Conservation (phyloP, 2,113 vertebrate species). For the Setophaga kirtlandii region DNA sequence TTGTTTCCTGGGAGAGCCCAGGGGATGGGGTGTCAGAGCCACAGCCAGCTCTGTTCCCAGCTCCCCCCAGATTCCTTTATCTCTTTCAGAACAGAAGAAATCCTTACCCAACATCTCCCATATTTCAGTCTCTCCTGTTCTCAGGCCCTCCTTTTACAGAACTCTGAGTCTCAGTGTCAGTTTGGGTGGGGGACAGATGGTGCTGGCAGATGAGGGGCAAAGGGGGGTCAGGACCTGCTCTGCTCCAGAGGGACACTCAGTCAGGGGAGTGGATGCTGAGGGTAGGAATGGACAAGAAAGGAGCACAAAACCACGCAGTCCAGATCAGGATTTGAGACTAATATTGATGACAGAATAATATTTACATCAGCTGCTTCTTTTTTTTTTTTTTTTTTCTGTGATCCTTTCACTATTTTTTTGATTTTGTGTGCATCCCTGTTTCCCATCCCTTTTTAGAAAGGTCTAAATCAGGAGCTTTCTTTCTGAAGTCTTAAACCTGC, state of each 20-base stretch:
- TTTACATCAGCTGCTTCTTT: neutral
- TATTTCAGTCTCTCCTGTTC: neutral
- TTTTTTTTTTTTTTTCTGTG: neutral
- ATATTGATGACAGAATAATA: neutral
- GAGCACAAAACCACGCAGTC: neutral
- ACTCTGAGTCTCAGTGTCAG: neutral
- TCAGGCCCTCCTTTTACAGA: neutral
- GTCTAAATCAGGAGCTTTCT: neutral
- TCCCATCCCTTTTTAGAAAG: neutral
- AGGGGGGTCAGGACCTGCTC: neutral
- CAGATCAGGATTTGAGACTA: neutral
- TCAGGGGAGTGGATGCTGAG: neutral
- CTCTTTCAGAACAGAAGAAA: rapidly evolving
- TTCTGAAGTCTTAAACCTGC: neutral
- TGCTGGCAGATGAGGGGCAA: neutral
- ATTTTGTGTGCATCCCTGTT: neutral
- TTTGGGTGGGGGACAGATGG: neutral
- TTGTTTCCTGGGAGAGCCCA: neutral
- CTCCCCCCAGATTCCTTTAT: neutral
- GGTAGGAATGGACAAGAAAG: neutral
- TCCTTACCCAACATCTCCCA: neutral
- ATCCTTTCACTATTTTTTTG: neutral
- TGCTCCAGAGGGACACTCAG: rapidly evolving
- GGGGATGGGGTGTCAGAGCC: neutral
- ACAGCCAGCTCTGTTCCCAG: neutral